Conservation (phyloP, 2,113 vertebrate species). For the human (Homo sapiens) region DNA sequence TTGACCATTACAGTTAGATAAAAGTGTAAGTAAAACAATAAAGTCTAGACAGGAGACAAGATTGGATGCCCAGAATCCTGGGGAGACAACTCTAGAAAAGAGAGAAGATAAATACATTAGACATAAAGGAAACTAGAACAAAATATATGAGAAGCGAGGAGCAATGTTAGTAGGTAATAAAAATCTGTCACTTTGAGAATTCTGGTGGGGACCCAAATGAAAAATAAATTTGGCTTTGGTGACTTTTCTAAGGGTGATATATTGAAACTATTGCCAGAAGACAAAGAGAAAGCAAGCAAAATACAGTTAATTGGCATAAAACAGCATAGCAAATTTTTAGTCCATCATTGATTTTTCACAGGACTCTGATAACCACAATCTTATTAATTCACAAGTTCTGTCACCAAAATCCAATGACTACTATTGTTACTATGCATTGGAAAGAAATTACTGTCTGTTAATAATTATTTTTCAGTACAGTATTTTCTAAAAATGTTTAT, state of each 20-base stretch:
- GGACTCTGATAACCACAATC: neutral
- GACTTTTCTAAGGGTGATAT: conserved; percentile 12
- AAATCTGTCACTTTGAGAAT: conserved; percentile 19
- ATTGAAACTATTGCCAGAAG: conserved; percentile 14
- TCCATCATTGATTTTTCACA: neutral
- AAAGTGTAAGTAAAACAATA: conserved; percentile 72
- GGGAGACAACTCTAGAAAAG: conserved; percentile 20
- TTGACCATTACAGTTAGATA: conserved; percentile 74
- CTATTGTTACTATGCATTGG: neutral
- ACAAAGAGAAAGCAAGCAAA: neutral
- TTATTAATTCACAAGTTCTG: neutral
- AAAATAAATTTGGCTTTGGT: neutral
- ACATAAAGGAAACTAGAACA: neutral
- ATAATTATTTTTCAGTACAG: neutral
- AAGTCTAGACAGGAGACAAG: conserved; percentile 76
- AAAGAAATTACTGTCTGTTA: neutral
- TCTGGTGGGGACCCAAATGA: conserved; percentile 15
- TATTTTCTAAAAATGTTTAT: neutral
- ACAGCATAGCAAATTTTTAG: neutral
- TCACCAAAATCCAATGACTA: neutral
- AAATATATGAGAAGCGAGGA: neutral
- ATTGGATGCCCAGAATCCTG: conserved; percentile 62
- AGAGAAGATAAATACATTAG: conserved; percentile 50
- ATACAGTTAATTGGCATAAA: neutral
- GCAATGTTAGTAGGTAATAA: neutral